A percentile compares a stretch with the other conserved stretches of the same genome.
Conservation (phyloP, 2,113 vertebrate species). For the Zootoca vivipara region DNA sequence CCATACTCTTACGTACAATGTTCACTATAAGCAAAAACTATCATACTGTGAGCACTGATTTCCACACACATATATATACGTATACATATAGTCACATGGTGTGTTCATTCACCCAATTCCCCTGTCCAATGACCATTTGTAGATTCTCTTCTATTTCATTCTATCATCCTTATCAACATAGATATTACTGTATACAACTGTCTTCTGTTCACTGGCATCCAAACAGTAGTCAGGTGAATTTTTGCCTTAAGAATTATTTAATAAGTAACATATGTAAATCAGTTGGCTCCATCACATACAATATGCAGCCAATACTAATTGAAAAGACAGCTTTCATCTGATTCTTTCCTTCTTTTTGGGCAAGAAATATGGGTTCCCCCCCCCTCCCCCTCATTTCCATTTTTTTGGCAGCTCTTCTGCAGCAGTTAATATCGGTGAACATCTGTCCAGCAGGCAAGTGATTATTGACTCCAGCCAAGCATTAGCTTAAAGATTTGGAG, state of each 20-base stretch:
- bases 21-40: background rate
- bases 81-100: background rate
- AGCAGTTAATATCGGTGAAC: background rate
- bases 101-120: background rate
- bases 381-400: conserved; percentile 1
- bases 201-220: background rate
- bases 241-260: background rate
- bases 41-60: background rate
- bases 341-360: conserved; percentile 29
- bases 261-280: conserved; percentile 39
- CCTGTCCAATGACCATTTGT: background rate
- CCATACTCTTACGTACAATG: background rate
- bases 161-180: background rate
- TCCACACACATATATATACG: background rate
- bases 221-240: background rate
- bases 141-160: background rate
- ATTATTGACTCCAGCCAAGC: conserved; percentile 36
- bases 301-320: conserved; percentile 36
- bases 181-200: background rate
- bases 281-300: conserved; percentile 26
- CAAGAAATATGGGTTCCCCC: background rate
- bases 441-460: conserved; percentile 38
- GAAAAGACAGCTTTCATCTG: conserved; percentile 39
- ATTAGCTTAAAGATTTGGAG: conserved; percentile 23
- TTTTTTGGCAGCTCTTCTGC: conserved; percentile 29